Evolutionary conservation across 2,888 invertebrate genomes (phyloP), one percentile per base, ranked within the genome.

Genomic region (Ischnus inquisitorius): DNA sequence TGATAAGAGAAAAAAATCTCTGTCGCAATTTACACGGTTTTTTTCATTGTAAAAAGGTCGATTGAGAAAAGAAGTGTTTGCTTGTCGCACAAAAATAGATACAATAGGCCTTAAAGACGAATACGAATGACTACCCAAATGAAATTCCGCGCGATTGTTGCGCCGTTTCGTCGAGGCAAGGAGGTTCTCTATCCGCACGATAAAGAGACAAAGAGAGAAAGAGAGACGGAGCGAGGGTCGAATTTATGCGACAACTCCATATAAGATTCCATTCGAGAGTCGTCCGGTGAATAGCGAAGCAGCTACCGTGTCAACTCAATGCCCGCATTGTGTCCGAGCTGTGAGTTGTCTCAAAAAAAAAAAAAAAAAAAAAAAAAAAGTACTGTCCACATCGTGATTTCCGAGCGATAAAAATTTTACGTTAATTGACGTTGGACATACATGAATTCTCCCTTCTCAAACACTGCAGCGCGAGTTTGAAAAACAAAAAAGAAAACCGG

Each of bases 231-330:
- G 64, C 48, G 48, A 34, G 10, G 54, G n/a, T 68, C 48, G 62
- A 81, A 83, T 69, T 76, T 43, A 83, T 76, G 48, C 14, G 69
- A 48, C 67, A 19, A 64, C 34, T 76, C 83, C 79, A 76, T 83
- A 72, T 67, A 62, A 22, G 79, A 79, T 57, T 76, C 69, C 67
- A 76, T 67, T 76, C 62, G 76, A 62, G 51, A 71, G 76, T 60
- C 71, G 51, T 67, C n/a, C 62, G 43, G 10, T 79, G 83, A 83
- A 83, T 83, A 34, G 62, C 51, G 62, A 83, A 76, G 51, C 54
- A 48, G 67, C 57, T 39, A 25, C 43, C 12, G 12, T 34, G 34
- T 28, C 19, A 46, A 39, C 51, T 64, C 34, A 34, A 46, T 71
- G 12, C 46, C n/a, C 51, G 39, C 51, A 8, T 43, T 43, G n/a